Conservation (phyloP, 2,888 invertebrate genomes). For the Mantis religiosa region DNA sequence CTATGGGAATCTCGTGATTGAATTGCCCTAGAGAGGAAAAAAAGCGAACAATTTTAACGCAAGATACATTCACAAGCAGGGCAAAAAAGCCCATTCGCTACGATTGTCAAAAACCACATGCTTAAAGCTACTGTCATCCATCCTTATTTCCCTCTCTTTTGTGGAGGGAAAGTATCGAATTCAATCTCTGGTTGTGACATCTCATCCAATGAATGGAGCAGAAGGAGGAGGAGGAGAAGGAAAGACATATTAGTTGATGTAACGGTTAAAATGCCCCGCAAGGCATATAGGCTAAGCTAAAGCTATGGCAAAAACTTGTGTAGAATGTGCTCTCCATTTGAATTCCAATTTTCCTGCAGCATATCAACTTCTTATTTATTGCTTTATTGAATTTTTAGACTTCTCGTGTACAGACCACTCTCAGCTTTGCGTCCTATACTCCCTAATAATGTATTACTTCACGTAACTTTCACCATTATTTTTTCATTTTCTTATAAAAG, state of each 20-base stretch:
- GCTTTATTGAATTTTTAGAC: neutral
- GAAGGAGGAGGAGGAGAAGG: slow-evolving; percentile 7
- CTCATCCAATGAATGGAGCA: slow-evolving; percentile 21
- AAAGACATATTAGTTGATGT: slow-evolving; percentile 23
- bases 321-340: neutral
- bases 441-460: too few relatives aligned
- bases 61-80: neutral
- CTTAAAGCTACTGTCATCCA: neutral
- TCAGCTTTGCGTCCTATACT: too few relatives aligned
- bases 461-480: too few relatives aligned
- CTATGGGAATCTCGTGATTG: neutral
- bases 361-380: neutral
- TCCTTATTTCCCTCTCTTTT: slow-evolving; percentile 4
- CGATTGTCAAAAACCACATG: neutral
- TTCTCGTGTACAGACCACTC: neutral
- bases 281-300: slow-evolving; percentile 4
- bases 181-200: slow-evolving; percentile 24
- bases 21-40: neutral
- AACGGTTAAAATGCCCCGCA: slow-evolving; percentile 2
- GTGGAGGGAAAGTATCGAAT: slow-evolving; percentile 18
- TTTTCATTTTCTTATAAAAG: too few relatives aligned
- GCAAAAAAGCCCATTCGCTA: neutral
- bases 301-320: neutral
- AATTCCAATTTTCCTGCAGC: slow-evolving; percentile 2
- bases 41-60: neutral